Conservation (phyloP, 1,140 invertebrate species). For the Drosophila mojavensis region DNA sequence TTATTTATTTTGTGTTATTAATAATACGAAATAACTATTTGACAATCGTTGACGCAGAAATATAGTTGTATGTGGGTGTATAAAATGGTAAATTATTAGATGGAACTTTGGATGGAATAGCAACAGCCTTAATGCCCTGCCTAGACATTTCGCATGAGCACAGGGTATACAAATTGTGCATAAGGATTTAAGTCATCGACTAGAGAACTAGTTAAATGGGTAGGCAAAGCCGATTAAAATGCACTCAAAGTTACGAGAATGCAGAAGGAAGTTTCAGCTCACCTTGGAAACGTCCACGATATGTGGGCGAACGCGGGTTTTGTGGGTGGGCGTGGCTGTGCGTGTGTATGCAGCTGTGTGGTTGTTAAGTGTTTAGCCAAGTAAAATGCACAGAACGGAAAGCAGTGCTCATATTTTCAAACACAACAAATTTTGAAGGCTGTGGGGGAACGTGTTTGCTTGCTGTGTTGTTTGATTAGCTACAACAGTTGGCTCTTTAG, state of each 20-base stretch:
- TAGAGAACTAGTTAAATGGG: not conserved
- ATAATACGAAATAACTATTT: no score
- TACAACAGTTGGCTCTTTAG: constrained; percentile 42
- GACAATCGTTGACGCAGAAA: no score
- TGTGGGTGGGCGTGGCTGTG: not conserved
- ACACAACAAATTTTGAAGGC: constrained; percentile 6
- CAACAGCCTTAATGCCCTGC: no score
- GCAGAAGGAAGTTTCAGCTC: constrained; percentile 25
- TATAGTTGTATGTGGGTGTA: no score
- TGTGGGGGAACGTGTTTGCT: constrained; percentile 9
- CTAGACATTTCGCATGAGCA: not conserved
- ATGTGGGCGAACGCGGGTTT: not conserved
- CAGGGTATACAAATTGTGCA: not conserved
- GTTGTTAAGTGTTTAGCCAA: constrained; percentile 16
- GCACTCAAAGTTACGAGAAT: constrained; percentile 8
- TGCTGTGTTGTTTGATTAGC: constrained; percentile 21
- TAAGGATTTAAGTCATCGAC: not conserved
- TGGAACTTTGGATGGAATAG: no score
- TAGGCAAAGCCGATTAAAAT: constrained; percentile 34
- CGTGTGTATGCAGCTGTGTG: constrained; percentile 2
- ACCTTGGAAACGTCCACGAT: constrained; percentile 44
- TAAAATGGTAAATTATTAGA: no score
- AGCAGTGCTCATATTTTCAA: constrained; percentile 41
- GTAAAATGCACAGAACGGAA: constrained; percentile 19
- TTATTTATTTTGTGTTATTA: no score